phyloP scores from a whole-genome alignment of 2,888 invertebrate species.

The Platycnemis pennipes region DNA sequence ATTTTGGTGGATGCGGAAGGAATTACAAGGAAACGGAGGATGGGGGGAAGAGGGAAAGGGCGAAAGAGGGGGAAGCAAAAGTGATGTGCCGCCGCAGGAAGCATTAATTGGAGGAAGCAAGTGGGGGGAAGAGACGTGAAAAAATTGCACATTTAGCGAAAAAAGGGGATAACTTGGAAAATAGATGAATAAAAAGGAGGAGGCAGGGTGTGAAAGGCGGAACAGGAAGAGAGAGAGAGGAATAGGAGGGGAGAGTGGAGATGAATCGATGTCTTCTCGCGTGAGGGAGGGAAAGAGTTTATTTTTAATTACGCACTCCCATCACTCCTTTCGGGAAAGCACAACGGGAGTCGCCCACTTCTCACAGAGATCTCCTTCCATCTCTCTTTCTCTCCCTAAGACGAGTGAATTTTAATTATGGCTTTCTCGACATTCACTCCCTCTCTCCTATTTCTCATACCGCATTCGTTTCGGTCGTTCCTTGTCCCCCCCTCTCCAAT shows the following conservation, averaged over 20 bases:
- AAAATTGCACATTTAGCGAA: conserved; percentile 22
- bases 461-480: background rate
- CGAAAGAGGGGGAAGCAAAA: background rate
- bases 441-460: background rate
- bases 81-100: conserved; percentile 1
- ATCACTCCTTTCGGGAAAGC: background rate
- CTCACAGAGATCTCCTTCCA: background rate
- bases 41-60: background rate
- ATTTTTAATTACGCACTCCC: conserved; percentile 59
- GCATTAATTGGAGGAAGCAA: background rate
- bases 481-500: background rate
- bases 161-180: conserved; percentile 2
- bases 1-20: background rate
- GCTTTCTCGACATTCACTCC: background rate
- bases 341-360: conserved; percentile 26
- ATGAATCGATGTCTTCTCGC: conserved; percentile 26
- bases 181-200: background rate
- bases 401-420: conserved; percentile 64
- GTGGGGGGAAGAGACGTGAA: conserved; percentile 8
- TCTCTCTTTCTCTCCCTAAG: background rate
- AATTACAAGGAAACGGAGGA: background rate
- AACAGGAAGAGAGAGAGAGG: background rate
- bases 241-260: background rate
- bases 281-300: background rate
- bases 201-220: background rate